A percentile compares a stretch with the other conserved stretches of the same genome.
Conservation (phyloP, 2,797 vertebrate genomes). For the Crenuchus spilurus region DNA sequence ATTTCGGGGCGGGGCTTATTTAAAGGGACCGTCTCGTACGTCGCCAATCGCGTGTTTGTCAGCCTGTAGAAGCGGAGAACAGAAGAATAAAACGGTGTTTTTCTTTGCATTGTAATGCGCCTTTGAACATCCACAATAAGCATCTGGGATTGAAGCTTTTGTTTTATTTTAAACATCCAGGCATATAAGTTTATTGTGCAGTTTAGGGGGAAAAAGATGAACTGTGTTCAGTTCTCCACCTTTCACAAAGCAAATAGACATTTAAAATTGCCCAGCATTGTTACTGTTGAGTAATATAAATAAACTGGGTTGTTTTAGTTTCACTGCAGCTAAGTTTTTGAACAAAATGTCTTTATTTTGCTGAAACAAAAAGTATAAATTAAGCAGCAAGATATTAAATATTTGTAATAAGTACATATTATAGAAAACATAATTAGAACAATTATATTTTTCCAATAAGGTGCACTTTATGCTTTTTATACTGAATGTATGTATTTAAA, state of each 20-base stretch:
- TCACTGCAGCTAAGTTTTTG: too few relatives aligned
- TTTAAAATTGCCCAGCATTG: background rate
- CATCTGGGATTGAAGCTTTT: background rate
- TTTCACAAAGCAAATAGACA: background rate
- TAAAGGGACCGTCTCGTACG: constrained; percentile 67
- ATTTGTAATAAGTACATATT: too few relatives aligned
- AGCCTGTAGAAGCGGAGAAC: background rate
- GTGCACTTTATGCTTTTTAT: too few relatives aligned
- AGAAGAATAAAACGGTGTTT: background rate
- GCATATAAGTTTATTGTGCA: background rate
- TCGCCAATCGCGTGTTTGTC: constrained; percentile 23
- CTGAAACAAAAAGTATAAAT: too few relatives aligned
- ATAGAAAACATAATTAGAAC: too few relatives aligned
- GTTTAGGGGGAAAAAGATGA: background rate
- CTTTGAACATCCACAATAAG: background rate
- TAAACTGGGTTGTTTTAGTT: background rate
- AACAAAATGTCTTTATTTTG: too few relatives aligned
- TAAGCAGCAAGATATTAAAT: too few relatives aligned
- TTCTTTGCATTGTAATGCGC: constrained; percentile 8
- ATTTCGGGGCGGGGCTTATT: constrained; percentile 78
- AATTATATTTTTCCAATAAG: too few relatives aligned
- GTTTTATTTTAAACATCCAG: background rate
- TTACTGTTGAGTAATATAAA: background rate
- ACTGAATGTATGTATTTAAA: too few relatives aligned
- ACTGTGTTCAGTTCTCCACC: background rate